These are phyloP conservation scores for Oscheius onirici DNA, from an alignment of 2,888 invertebrate genomes.

Conservation along the genomic window DNA sequence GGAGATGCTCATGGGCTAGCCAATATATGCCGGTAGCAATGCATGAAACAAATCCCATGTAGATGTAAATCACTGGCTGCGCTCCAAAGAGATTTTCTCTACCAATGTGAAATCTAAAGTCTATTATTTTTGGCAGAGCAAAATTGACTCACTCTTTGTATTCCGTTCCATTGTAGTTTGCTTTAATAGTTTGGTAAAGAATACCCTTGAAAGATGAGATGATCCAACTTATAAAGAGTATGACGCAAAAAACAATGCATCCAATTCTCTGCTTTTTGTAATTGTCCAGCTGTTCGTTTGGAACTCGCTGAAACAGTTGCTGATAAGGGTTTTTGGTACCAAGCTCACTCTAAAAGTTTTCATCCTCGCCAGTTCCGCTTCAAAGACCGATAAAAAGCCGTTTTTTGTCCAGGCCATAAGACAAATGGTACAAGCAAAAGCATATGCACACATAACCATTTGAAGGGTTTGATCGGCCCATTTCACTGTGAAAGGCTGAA, in stretches of 20 bases:
- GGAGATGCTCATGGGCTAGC: conserved; percentile 24
- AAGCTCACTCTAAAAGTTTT: conserved; percentile 18
- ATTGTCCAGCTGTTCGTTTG: conserved; percentile 20
- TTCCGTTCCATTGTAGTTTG: neutral
- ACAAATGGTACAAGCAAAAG: conserved; percentile 10
- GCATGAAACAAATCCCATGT: conserved; percentile 19
- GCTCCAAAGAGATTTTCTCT: conserved; percentile 13
- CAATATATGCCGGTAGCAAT: conserved; percentile 22
- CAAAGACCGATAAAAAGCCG: conserved; percentile 3
- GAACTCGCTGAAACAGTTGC: neutral
- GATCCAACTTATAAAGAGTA: neutral
- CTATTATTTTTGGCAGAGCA: neutral
- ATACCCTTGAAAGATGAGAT: conserved; percentile 5
- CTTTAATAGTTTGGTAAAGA: neutral
- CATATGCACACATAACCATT: conserved; percentile 10
- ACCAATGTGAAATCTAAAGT: conserved; percentile 2
- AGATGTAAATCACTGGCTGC: conserved; percentile 11
- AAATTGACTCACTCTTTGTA: neutral
- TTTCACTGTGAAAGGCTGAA: conserved; percentile 17
- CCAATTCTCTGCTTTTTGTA: neutral
- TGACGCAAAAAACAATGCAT: neutral
- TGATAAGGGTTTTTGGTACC: neutral
- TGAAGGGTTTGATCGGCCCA: conserved; percentile 24
- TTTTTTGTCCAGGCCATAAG: conserved; percentile 25
- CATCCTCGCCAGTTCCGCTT: conserved; percentile 13